Evolutionary conservation across 2,797 vertebrate genomes (phyloP).

Genomic region (Channa striata): DNA sequence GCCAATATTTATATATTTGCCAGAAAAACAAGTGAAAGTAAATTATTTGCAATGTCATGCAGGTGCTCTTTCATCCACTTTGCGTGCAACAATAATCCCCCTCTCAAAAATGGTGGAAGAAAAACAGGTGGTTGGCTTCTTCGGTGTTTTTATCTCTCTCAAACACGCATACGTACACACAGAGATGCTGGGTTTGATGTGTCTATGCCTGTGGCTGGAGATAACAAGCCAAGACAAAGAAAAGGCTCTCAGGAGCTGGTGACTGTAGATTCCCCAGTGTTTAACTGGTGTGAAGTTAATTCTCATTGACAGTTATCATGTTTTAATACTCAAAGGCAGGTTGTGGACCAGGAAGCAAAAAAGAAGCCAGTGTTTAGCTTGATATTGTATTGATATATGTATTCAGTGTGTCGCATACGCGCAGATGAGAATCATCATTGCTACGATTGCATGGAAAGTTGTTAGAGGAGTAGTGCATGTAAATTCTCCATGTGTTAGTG

Average conservation of each 20-base stretch:
- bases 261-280: neutral
- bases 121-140: constrained; percentile 4
- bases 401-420: neutral
- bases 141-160: constrained; percentile 21
- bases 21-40: neutral
- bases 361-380: neutral
- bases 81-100: neutral
- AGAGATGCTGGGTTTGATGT: constrained; percentile 56
- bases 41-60: neutral
- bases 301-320: neutral
- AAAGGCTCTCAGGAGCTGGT: neutral
- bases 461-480: constrained; percentile 8
- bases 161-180: constrained; percentile 8
- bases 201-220: constrained; percentile 50
- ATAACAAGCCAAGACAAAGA: constrained; percentile 38
- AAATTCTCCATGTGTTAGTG: constrained; percentile 39
- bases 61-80: neutral
- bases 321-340: neutral
- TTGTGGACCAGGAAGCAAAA: neutral
- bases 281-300: neutral
- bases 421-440: neutral
- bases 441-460: constrained; percentile 26
- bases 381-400: neutral
- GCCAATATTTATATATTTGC: neutral
- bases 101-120: constrained; percentile 23